Evolutionary conservation across 2,888 invertebrate genomes (phyloP).

Genomic region (Dolichopus griseipennis): DNA sequence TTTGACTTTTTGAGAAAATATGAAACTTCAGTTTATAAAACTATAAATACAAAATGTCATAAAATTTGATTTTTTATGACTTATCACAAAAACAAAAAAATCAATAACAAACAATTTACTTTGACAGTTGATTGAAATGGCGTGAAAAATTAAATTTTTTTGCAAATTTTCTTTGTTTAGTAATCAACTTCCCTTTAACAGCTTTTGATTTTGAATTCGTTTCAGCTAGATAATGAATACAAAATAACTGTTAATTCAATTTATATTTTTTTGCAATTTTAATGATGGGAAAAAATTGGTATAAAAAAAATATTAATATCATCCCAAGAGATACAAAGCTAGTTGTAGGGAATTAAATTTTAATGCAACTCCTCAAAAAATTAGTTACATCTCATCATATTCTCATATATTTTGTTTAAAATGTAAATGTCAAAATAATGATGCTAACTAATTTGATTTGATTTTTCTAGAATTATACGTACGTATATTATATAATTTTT

Average conservation of each 20-base stretch:
- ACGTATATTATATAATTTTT: too few species aligned
- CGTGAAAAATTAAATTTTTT: neutral
- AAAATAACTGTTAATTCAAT: too few species aligned
- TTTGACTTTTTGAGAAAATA: too few species aligned
- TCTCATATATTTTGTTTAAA: neutral
- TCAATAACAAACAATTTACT: neutral
- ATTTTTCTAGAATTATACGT: too few species aligned
- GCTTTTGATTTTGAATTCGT: neutral
- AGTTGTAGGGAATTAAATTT: too few species aligned
- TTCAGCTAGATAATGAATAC: too few species aligned
- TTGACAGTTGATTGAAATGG: neutral
- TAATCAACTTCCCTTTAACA: neutral
- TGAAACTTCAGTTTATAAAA: too few species aligned
- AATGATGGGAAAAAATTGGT: too few species aligned
- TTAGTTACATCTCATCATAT: neutral
- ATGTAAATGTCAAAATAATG: neutral
- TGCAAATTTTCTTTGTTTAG: neutral
- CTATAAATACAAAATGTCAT: neutral
- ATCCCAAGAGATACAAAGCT: too few species aligned
- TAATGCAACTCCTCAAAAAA: neutral
- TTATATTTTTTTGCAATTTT: too few species aligned
- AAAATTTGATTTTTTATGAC: neutral
- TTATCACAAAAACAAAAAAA: neutral
- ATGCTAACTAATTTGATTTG: neutral
- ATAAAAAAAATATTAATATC: too few species aligned